phyloP scores from a whole-genome alignment of 2,797 vertebrate species.

The Champsocephalus gunnari region DNA sequence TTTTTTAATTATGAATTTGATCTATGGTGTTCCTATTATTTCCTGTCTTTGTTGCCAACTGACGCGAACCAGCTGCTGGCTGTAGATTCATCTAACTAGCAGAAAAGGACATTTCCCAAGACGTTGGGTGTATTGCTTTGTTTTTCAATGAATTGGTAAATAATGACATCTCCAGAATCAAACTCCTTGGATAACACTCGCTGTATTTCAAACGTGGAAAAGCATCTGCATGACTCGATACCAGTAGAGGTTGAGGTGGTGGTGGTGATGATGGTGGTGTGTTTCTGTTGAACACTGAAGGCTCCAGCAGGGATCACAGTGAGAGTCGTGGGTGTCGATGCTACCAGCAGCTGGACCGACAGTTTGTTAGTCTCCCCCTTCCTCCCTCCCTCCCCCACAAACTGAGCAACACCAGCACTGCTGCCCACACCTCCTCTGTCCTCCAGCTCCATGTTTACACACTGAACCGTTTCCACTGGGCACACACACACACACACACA shows the following conservation, averaged over 20 bases:
- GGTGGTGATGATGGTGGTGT: background rate
- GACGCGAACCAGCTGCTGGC: no score
- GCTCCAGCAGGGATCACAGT: constrained; percentile 20
- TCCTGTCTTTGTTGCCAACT: no score
- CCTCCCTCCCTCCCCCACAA: constrained; percentile 23
- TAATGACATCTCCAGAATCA: background rate
- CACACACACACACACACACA: constrained; percentile 14
- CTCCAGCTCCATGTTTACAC: constrained; percentile 68
- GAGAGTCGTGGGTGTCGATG: constrained; percentile 48
- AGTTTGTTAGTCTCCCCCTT: constrained; percentile 32
- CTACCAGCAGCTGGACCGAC: constrained; percentile 60
- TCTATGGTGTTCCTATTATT: no score
- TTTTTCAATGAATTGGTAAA: background rate
- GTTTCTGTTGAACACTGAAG: background rate
- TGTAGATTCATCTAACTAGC: no score
- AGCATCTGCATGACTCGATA: background rate
- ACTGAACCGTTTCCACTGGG: constrained; percentile 26
- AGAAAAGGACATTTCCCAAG: background rate
- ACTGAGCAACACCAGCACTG: constrained; percentile 70
- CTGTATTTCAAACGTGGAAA: background rate
- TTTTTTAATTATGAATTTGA: no score
- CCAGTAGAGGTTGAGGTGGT: no score
- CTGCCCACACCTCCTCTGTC: constrained; percentile 66
- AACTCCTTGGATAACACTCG: background rate
- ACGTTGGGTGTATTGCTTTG: background rate